phyloP scores from a whole-genome alignment of 2,113 vertebrate species.

The Otis tarda region DNA sequence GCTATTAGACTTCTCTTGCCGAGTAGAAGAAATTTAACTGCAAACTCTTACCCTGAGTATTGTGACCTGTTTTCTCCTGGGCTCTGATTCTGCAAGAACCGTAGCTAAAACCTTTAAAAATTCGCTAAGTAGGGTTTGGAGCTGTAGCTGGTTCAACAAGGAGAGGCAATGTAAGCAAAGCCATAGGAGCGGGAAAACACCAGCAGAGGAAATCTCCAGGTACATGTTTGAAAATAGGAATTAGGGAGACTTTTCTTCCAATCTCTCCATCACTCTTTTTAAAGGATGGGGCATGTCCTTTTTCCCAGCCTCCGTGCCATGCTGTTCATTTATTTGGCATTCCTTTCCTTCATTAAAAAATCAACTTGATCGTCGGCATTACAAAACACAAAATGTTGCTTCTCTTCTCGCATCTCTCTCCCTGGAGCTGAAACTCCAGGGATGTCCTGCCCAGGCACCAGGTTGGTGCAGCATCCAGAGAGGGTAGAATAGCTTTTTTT shows the following conservation, averaged over 20 bases:
- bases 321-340: neutral
- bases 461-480: neutral
- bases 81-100: neutral
- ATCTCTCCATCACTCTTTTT: neutral
- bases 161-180: neutral
- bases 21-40: neutral
- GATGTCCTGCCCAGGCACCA: neutral
- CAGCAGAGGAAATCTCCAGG: neutral
- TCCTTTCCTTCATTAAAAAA: neutral
- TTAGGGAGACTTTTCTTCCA: neutral
- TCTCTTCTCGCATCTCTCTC: neutral
- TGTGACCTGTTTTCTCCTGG: neutral
- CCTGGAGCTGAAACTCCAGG: neutral
- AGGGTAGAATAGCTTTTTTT: accelerated
- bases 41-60: neutral
- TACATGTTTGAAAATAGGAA: neutral
- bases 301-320: accelerated
- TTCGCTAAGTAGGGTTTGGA: neutral
- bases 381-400: accelerated
- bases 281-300: neutral
- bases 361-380: accelerated
- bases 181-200: neutral
- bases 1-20: neutral
- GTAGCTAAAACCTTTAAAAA: neutral
- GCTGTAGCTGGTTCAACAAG: neutral